Conservation (phyloP, 2,888 invertebrate species). For the Hirtodrosophila histrioides region DNA sequence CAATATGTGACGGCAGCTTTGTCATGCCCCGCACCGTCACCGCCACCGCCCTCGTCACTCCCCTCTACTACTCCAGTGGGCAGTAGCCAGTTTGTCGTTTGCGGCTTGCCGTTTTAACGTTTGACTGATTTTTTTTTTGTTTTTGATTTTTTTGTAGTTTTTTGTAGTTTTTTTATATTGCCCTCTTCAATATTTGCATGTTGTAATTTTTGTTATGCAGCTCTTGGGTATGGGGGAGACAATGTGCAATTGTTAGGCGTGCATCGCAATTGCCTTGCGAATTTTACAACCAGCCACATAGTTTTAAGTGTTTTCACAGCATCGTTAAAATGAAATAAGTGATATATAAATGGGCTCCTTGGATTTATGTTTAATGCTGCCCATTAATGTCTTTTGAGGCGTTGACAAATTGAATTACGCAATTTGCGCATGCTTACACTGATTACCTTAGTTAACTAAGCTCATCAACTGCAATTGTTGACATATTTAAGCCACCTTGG, state of each 20-base stretch:
- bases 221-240: slow-evolving; percentile 45
- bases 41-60: slow-evolving; percentile 1
- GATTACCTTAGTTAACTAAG: slow-evolving; percentile 16
- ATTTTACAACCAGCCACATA: slow-evolving; percentile 21
- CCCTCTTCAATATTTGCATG: slow-evolving; percentile 63
- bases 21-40: slow-evolving; percentile 47
- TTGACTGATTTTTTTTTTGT: slow-evolving; percentile 52
- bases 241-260: slow-evolving; percentile 70
- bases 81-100: slow-evolving; percentile 40
- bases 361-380: slow-evolving; percentile 23
- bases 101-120: slow-evolving; percentile 60
- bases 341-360: slow-evolving; percentile 40
- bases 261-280: slow-evolving; percentile 64
- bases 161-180: slow-evolving; percentile 20
- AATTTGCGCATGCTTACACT: slow-evolving; percentile 24
- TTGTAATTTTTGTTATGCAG: slow-evolving; percentile 72
- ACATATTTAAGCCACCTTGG: slow-evolving; percentile 10
- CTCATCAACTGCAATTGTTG: slow-evolving; percentile 11
- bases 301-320: slow-evolving; percentile 51
- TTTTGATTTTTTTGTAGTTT: slow-evolving; percentile 20
- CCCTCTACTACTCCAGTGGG: slow-evolving; percentile 15
- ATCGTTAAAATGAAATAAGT: slow-evolving; percentile 39
- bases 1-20: slow-evolving; percentile 74
- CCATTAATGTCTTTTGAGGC: slow-evolving; percentile 8
- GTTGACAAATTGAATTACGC: slow-evolving; percentile 38